Evolutionary conservation across 2,113 vertebrate genomes (phyloP).

Genomic region (Centropus unirufus): DNA sequence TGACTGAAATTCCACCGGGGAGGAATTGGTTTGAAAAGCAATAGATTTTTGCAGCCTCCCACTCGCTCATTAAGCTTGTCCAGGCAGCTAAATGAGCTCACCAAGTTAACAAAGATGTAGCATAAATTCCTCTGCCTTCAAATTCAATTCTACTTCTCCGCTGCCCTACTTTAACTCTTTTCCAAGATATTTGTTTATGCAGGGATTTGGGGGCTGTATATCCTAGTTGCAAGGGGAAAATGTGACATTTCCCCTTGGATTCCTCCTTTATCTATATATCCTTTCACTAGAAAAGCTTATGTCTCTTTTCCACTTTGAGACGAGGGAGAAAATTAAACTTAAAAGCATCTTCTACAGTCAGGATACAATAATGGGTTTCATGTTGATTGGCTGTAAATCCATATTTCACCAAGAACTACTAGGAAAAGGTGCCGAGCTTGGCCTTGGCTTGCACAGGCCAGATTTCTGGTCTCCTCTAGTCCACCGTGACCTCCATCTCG

Average conservation of each 20-base stretch:
- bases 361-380: neutral
- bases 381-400: neutral
- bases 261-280: neutral
- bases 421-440: neutral
- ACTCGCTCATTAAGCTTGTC: neutral
- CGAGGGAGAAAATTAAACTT: neutral
- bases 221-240: neutral
- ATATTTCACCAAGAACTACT: neutral
- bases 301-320: neutral
- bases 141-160: neutral
- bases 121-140: neutral
- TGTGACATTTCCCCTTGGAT: neutral
- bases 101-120: neutral
- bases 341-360: neutral
- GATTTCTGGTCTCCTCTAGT: neutral
- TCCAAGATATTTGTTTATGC: neutral
- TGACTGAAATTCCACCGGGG: neutral
- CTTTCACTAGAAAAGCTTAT: neutral
- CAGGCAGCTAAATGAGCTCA: neutral
- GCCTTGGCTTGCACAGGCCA: neutral
- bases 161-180: fast-evolving
- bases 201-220: neutral
- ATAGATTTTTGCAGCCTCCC: neutral
- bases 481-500: neutral
- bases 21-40: neutral